Conservation (phyloP, 2,797 vertebrate genomes). For the Amphiprion clarkii region DNA sequence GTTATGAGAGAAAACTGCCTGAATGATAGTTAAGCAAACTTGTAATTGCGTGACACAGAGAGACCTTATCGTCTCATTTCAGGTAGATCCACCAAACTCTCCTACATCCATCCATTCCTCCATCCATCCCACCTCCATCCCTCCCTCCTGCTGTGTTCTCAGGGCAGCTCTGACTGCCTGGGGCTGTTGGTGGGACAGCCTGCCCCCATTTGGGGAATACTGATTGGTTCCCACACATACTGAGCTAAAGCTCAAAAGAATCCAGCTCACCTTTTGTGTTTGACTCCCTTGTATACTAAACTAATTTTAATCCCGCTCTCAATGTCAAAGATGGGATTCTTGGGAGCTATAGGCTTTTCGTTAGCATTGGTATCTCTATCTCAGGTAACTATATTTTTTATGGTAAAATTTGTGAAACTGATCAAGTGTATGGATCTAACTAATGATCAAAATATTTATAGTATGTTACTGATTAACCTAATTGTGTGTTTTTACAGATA, state of each 20-base stretch:
- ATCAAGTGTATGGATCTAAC: not conserved
- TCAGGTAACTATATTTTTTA: conserved; percentile 77
- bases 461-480: conserved; percentile 9
- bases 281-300: conserved; percentile 76
- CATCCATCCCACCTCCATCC: conserved; percentile 34
- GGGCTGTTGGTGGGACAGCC: conserved; percentile 71
- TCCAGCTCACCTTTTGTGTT: conserved; percentile 81
- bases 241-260: conserved; percentile 80
- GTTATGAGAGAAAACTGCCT: too few relatives aligned
- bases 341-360: conserved; percentile 79
- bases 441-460: not conserved
- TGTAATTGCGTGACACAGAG: not conserved
- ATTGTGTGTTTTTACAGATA: conserved; percentile 76
- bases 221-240: conserved; percentile 82
- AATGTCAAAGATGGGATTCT: conserved; percentile 83
- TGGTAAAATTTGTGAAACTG: conserved; percentile 2
- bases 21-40: not conserved
- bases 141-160: conserved; percentile 59
- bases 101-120: conserved; percentile 31
- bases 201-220: conserved; percentile 65
- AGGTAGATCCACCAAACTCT: conserved; percentile 40
- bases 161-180: conserved; percentile 60
- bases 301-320: conserved; percentile 77
- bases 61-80: conserved; percentile 13
- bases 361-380: conserved; percentile 77